phyloP scores from a whole-genome alignment of 2,797 vertebrate genomes.

The Morelia viridis region DNA sequence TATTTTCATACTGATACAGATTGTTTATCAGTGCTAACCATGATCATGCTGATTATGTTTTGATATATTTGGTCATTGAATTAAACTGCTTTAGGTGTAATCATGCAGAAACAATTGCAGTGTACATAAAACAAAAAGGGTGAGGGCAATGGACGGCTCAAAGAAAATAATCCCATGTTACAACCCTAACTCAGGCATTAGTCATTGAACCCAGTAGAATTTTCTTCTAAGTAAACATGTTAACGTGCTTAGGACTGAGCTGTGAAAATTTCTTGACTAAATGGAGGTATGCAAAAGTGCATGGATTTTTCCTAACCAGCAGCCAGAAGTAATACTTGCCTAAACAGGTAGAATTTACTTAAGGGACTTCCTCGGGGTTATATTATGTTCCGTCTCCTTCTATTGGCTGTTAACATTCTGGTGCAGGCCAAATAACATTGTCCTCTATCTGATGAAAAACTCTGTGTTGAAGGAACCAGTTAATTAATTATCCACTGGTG shows the following conservation, averaged over 20 bases:
- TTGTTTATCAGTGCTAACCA: neutral
- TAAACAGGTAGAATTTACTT: neutral
- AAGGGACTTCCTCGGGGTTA: neutral
- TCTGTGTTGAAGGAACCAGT: neutral
- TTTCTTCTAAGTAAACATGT: neutral
- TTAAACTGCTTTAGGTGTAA: neutral
- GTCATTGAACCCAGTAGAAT: neutral
- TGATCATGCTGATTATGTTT: neutral
- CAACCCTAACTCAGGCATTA: neutral
- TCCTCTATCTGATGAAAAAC: neutral
- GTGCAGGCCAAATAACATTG: neutral
- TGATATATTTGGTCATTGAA: neutral
- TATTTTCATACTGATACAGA: neutral
- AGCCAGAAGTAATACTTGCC: neutral
- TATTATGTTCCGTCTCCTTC: neutral
- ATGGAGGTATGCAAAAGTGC: neutral
- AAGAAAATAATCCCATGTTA: neutral
- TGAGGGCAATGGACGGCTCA: neutral
- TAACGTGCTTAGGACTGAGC: neutral
- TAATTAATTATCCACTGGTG: slow-evolving; percentile 19
- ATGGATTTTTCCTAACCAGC: slow-evolving; percentile 1
- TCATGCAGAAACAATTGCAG: neutral
- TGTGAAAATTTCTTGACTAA: neutral
- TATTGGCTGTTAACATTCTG: neutral
- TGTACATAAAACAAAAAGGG: neutral